phyloP scores from a whole-genome alignment of 1,140 invertebrate genomes.

The Calycopis cecrops region DNA sequence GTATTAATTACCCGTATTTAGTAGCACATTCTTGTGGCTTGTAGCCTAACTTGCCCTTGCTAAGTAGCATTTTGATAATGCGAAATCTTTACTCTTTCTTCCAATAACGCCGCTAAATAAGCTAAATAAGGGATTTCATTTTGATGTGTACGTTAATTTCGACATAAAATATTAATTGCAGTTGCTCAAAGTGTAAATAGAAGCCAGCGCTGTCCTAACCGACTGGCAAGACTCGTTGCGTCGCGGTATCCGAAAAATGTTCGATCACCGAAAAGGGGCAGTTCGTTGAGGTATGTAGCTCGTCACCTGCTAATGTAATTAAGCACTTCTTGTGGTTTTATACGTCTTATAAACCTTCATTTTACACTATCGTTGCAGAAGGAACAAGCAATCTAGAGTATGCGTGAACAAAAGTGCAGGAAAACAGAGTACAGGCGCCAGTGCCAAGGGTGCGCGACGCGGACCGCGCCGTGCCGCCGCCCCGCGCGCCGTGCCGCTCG shows the following conservation, averaged over 20 bases:
- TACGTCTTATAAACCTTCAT: too few relatives aligned
- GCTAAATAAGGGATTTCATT: too few relatives aligned
- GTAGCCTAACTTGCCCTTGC: too few relatives aligned
- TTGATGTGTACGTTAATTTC: not conserved
- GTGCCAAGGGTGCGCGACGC: constrained; percentile 32
- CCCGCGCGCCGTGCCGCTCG: constrained; percentile 11
- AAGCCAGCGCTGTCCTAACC: constrained; percentile 55
- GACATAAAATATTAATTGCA: constrained; percentile 22
- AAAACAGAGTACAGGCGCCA: constrained; percentile 11
- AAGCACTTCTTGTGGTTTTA: too few relatives aligned
- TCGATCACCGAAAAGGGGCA: constrained; percentile 52
- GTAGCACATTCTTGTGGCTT: too few relatives aligned
- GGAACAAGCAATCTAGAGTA: constrained; percentile 44
- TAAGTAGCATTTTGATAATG: too few relatives aligned
- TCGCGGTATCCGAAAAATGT: constrained; percentile 60
- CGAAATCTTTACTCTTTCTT: too few relatives aligned
- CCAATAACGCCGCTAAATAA: too few relatives aligned
- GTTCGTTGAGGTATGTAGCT: constrained; percentile 36
- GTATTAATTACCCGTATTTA: too few relatives aligned
- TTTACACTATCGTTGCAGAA: constrained; percentile 25
- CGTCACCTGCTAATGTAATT: too few relatives aligned
- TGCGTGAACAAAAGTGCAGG: constrained; percentile 34
- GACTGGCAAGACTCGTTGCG: constrained; percentile 59
- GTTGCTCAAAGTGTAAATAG: constrained; percentile 45
- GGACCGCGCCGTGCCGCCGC: constrained; percentile 12